Evolutionary conservation across 23 tunicate species (phyloP), one percentile per base, ranked within the genome.

Genomic region (Ciona savignyi): DNA sequence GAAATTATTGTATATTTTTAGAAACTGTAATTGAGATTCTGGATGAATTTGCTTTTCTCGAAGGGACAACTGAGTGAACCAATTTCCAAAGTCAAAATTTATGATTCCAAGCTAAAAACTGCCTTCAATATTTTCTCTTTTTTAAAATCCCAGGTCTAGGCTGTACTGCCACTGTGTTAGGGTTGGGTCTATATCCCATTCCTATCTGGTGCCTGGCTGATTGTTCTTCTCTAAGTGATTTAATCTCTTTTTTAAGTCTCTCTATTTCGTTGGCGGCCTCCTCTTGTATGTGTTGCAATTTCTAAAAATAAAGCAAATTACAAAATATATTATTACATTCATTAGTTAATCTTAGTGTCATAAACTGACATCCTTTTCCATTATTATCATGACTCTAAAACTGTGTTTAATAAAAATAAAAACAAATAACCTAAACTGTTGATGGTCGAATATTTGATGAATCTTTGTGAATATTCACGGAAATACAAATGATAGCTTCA

Each of bases 31-130:
- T 79, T 67, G 93, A 86, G 64, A 74, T 70, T 66, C 61, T 68
- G 60, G 93, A 86, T 35, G 93, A 86, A 75, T 83, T 70, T 70
- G 85, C 93, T 4, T 86, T 86, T 75, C 75, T 86, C 33, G 93
- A 86, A 70, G 93, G 93, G 42, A 74, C 81, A 3, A 33, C 80
- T n/a, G 93, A 86, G 65, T 83, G 80, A 71, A 70, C 29, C 2
- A 4, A 21, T 70, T 27, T n/a, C 20, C 23, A n/a, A 4, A 23
- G 20, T 30, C 34, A 27, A 70, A 19, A 2, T 3, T 2, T 30
- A 56, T 23, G 33, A 32, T 70, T 33, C 22, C 27, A 49, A 11
- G 20, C 20, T 49, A 49, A 11, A 20, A 49, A 49, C 61, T 49
- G 20, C 20, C 20, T 49, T 49, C 20, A 11, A 20, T 49, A 49